Percentiles rank a stretch among this genome's conserved stretches.
phyloP scores from a whole-genome alignment of 2,797 vertebrate genomes.

The Sebastolobus alascanus region DNA sequence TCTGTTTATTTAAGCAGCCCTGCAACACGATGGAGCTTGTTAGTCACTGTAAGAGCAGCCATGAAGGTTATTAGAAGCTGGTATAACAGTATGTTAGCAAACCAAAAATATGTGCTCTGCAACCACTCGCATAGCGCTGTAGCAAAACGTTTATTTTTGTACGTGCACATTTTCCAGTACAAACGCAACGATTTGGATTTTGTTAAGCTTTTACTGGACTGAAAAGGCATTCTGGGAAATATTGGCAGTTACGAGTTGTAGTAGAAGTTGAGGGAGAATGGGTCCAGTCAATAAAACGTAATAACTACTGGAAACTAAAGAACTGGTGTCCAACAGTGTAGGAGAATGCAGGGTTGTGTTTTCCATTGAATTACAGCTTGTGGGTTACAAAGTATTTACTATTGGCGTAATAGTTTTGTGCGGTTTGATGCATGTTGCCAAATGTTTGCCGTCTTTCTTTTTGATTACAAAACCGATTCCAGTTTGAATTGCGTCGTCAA shows the following conservation, averaged over 20 bases:
- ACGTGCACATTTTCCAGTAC: neutral
- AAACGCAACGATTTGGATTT: neutral
- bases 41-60: neutral
- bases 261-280: neutral
- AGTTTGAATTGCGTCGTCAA: neutral
- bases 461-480: no score
- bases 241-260: neutral
- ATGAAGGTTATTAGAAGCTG: neutral
- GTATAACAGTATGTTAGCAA: neutral
- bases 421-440: neutral
- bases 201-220: accelerated
- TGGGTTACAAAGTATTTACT: neutral
- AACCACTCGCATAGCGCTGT: neutral
- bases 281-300: constrained; percentile 15
- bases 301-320: neutral
- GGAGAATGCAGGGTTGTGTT: neutral
- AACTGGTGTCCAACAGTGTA: neutral
- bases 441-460: neutral
- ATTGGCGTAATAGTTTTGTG: neutral
- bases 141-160: neutral
- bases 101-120: neutral
- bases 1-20: neutral
- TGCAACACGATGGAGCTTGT: neutral
- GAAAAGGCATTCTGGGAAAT: constrained; percentile 16
- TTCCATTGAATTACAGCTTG: constrained; percentile 4